Percentiles rank a stretch among this genome's conserved stretches.
Evolutionary conservation across 2,797 vertebrate species (phyloP).

Genomic region (Chrysocyon brachyurus): DNA sequence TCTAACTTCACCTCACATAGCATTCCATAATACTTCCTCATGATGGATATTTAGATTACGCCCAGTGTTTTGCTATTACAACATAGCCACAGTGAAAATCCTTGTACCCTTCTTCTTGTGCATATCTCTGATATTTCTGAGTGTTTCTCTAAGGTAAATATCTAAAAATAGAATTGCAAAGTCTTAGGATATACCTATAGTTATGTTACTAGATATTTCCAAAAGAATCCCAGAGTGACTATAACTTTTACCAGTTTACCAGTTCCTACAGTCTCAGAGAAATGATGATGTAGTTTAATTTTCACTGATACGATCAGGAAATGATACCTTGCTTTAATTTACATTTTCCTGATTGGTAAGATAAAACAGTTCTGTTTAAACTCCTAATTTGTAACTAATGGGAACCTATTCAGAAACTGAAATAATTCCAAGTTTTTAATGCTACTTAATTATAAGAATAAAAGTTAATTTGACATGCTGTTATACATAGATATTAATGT

Average conservation of each 20-base stretch:
- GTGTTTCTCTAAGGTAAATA: slow-evolving; percentile 32
- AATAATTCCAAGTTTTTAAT: slow-evolving; percentile 56
- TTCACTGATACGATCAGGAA: not conserved
- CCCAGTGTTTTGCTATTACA: not conserved
- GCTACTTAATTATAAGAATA: slow-evolving; percentile 41
- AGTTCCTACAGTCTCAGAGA: slow-evolving; percentile 20
- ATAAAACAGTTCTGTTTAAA: slow-evolving; percentile 18
- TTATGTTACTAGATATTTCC: slow-evolving; percentile 4
- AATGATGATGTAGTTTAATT: slow-evolving; percentile 27
- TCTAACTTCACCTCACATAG: not conserved
- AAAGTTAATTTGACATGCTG: slow-evolving; percentile 41
- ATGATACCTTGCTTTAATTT: slow-evolving; percentile 42
- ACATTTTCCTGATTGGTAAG: slow-evolving; percentile 36
- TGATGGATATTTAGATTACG: not conserved
- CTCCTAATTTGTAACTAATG: slow-evolving; percentile 19
- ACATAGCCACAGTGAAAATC: not conserved
- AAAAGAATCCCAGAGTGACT: not conserved
- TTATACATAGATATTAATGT: not conserved
- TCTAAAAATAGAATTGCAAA: not conserved
- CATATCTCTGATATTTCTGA: not conserved
- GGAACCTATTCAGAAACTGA: slow-evolving; percentile 35
- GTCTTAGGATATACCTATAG: not conserved
- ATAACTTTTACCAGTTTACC: not conserved
- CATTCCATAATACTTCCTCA: not conserved
- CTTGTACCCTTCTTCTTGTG: not conserved